Conservation (phyloP, 37 sponge, comb jelly and placozoan species). For the Cliona cf. orientalis region DNA sequence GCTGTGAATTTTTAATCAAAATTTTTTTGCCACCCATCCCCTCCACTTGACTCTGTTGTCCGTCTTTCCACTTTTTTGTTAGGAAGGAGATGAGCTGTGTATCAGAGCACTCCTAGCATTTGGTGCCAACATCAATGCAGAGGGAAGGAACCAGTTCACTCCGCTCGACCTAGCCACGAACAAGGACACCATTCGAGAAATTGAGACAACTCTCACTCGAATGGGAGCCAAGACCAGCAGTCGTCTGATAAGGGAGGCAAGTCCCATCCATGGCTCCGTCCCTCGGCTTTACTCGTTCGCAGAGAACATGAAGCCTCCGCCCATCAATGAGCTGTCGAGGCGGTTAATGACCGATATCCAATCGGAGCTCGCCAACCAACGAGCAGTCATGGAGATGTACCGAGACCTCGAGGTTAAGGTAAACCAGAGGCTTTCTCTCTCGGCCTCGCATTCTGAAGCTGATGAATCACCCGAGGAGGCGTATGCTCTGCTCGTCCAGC, state of each 20-base stretch:
- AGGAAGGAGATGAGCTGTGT: constrained; percentile 10
- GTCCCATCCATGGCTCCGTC: too few species aligned
- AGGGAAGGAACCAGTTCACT: neutral
- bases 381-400: constrained; percentile 4
- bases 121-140: constrained; percentile 19
- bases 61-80: too few species aligned
- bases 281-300: too few species aligned
- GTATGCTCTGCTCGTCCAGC: constrained; percentile 33
- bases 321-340: too few species aligned
- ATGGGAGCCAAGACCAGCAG: too few species aligned
- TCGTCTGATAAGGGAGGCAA: too few species aligned
- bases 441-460: constrained; percentile 3
- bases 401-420: constrained; percentile 24
- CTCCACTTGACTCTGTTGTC: too few species aligned
- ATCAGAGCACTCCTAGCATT: constrained; percentile 39
- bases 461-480: constrained; percentile 56
- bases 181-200: too few species aligned
- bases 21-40: too few species aligned
- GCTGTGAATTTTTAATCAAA: too few species aligned
- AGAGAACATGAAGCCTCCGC: neutral
- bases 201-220: too few species aligned
- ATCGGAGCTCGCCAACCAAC: constrained; percentile 22
- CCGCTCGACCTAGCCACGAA: constrained; percentile 34
- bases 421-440: constrained; percentile 26
- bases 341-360: too few species aligned